Conservation (phyloP, 2,113 vertebrate species). For the Myxocyprinus asiaticus region DNA sequence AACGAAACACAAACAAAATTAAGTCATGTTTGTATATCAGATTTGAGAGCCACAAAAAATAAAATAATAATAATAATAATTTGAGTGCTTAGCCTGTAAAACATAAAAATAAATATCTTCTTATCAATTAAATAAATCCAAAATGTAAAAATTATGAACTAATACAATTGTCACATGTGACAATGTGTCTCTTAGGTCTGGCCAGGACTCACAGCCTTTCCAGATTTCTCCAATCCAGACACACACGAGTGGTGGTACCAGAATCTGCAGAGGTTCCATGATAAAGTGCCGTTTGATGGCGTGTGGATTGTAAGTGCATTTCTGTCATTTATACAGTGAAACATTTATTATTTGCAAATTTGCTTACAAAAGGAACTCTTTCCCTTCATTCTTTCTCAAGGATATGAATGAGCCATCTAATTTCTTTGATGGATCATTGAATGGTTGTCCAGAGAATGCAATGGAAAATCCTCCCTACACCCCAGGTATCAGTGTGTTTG, state of each 20-base stretch:
- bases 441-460: constrained; percentile 76
- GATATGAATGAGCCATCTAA: constrained; percentile 92
- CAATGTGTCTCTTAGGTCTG: constrained; percentile 76
- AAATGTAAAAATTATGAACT: neutral
- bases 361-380: neutral
- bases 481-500: constrained; percentile 69
- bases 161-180: neutral
- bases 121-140: no score
- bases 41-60: no score
- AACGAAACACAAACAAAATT: no score
- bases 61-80: no score
- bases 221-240: constrained; percentile 81
- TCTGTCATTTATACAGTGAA: neutral
- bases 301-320: constrained; percentile 73
- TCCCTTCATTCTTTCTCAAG: constrained; percentile 58
- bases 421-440: constrained; percentile 83
- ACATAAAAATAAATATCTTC: no score
- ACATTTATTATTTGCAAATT: neutral
- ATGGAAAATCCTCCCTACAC: constrained; percentile 83
- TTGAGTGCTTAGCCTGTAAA: no score
- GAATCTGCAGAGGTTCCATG: constrained; percentile 78
- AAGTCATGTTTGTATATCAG: no score
- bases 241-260: constrained; percentile 87
- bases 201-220: constrained; percentile 84
- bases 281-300: constrained; percentile 80